Evolutionary conservation across 2,797 vertebrate species (phyloP), one percentile per base, ranked within the genome.

Genomic region (Anolis apletophallus): DNA sequence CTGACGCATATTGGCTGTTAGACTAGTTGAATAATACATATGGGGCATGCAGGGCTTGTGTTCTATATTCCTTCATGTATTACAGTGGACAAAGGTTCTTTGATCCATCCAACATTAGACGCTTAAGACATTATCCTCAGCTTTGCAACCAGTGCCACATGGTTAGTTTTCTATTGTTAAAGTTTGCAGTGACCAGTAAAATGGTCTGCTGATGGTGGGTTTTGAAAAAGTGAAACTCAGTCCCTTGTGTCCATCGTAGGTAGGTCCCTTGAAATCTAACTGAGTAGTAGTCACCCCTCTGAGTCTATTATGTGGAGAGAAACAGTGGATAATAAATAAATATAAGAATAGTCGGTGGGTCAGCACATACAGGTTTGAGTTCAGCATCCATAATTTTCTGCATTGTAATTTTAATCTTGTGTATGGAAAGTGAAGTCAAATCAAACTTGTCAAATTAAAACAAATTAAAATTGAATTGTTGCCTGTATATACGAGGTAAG

Each of bases 381-480:
- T 83, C 52, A 50, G 11, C 68, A 26, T 13, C 50, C n/a, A 10
- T 40, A 54, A 40, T 57, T 26, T 13, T 61, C 34, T 46, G 17
- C 55, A 23, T 69, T 54, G 46, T 32, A 23, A 13, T 21, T 29
- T 54, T 77, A 21, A 19, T 23, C 14, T 32, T 78, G 23, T 54
- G 2, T n/a, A 21, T 75, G 34, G 34, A 86, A 64, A 84, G 86
- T 89, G 87, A 88, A 34, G 75, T 80, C 50, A 40, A 0, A 88
- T 72, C 83, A 89, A 79, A 89, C 91, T 90, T 90, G 87, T 0
- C 32, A 91, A 92, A 77, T 90, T 90, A 91, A 91, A 40, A 40
- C 40, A 40, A 40, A 40, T 40, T 40, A 40, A 40, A 40, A 40
- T 40, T 40, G 40, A 40, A 40, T 40, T 5, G 40, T 40, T 40